A percentile compares a stretch with the other conserved stretches of the same genome.
phyloP scores from a whole-genome alignment of 2,797 vertebrate species.

The Sebastes umbrosus region DNA sequence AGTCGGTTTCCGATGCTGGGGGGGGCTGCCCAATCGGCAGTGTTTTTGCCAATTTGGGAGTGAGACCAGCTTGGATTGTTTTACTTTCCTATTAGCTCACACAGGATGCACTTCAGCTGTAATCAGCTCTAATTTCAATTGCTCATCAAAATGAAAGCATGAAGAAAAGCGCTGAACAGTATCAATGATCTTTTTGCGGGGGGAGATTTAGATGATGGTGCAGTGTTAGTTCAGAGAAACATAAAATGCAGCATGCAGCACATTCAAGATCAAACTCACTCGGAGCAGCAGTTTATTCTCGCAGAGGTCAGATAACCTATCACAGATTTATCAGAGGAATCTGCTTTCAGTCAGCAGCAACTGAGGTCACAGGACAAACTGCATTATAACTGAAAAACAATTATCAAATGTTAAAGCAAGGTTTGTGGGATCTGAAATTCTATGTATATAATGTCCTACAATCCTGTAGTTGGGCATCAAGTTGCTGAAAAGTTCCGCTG shows the following conservation, averaged over 20 bases:
- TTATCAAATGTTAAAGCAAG: neutral
- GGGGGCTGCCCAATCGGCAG: no score
- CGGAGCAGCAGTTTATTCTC: neutral
- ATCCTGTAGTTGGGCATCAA: neutral
- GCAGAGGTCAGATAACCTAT: conserved; percentile 36
- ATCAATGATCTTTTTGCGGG: neutral
- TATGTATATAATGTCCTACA: neutral
- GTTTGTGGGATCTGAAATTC: neutral
- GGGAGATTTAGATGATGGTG: neutral
- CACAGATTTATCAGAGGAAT: conserved; percentile 15
- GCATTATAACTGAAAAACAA: neutral
- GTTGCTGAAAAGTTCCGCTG: neutral
- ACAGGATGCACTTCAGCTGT: neutral
- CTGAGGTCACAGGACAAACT: neutral
- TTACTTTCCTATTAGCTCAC: neutral
- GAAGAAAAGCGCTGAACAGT: neutral
- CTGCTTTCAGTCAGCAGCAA: conserved; percentile 17
- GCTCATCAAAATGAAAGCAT: neutral
- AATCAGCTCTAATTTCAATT: neutral
- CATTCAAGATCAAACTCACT: neutral
- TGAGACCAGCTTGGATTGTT: no score
- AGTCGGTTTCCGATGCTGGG: no score
- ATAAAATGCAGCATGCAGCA: neutral
- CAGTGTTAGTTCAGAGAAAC: neutral
- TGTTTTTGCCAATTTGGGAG: no score